These are phyloP conservation scores for Ecdyonurus torrentis DNA, from an alignment of 2,888 invertebrate genomes.

Conservation along the genomic window DNA sequence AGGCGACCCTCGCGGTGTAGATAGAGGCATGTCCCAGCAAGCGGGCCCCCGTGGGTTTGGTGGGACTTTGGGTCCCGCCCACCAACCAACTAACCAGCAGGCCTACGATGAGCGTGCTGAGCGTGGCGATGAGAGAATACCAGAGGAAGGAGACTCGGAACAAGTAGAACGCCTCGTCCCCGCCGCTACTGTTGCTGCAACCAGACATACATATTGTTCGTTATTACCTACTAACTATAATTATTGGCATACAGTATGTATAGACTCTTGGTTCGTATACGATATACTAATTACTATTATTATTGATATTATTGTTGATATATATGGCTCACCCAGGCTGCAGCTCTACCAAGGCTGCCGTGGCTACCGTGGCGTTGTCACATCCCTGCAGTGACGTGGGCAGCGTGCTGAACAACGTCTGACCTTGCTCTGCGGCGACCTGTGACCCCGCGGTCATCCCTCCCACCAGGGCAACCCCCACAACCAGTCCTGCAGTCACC, in stretches of 20 bases:
- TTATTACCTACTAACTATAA: background rate
- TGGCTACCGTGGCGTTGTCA: background rate
- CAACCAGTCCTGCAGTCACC: constrained; percentile 19
- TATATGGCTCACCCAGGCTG: too few relatives aligned
- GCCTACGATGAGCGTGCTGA: constrained; percentile 20
- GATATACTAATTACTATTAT: too few relatives aligned
- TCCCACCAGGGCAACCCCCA: constrained; percentile 18
- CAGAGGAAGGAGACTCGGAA: constrained; percentile 23
- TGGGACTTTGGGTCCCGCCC: background rate
- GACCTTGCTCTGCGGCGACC: constrained; percentile 17
- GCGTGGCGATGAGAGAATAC: constrained; percentile 21
- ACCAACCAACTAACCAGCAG: constrained; percentile 15
- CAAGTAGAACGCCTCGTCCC: constrained; percentile 16
- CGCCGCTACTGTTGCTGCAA: background rate
- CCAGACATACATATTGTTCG: background rate
- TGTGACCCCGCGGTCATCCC: constrained; percentile 21
- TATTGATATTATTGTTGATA: too few relatives aligned
- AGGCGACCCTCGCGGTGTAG: background rate
- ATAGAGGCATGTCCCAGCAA: background rate
- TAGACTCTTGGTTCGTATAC: too few relatives aligned
- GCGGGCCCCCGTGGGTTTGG: background rate
- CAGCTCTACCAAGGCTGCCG: too few relatives aligned
- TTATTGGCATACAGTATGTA: too few relatives aligned
- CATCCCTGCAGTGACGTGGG: constrained; percentile 13
- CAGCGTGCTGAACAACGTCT: constrained; percentile 15